Base-by-base conservation (phyloP, 2,113 vertebrate species). In the Lipophrys pholis region DNA sequence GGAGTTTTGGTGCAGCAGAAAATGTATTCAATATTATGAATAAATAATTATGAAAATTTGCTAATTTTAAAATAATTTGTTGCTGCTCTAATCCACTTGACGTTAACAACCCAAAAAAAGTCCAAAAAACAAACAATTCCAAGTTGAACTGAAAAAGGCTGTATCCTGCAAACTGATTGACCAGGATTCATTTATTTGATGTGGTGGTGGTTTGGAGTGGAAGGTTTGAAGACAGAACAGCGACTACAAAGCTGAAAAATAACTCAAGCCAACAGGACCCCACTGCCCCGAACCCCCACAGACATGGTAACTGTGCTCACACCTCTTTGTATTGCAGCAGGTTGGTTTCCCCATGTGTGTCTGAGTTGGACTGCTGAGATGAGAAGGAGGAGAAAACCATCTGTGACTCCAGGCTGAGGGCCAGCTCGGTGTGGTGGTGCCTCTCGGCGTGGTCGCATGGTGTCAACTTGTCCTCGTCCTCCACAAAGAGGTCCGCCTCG, bases 321-420 rank as follows among this genome's bases (percentile, higher is more conserved):
- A 92, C 91, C 86, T 92, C 91, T 66, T 90, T 92, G 73, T 81
- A 87, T 8, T 86, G 90, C 64, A 84, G 80, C 78, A 91, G 81
- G 83, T 80, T 82, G 71, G 61, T 67, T 73, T 91, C 84, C 7
- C 78, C 78, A 21, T 85, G 89, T 57, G 84, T 1, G 9, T 90
- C 86, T 73, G 81, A 55, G 56, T 85, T 80, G 40, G 91, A 79
- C 79, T 86, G 85, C 83, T 82, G 86, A 63, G 87, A 30, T 42
- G 83, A 80, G 35, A 87, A 85, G 74, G 87, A 88, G 78, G 91
- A 92, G 80, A 92, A 92, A 85, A 92, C 91, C 91, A 92, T 92
- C 89, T 92, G 91, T 1, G 91, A 92, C 84, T 92, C 91, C 66
- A 92, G 83, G 86, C 89, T 92, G 78, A 92, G 91, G 61, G 91